Evolutionary conservation across 2,888 invertebrate genomes (phyloP).

Genomic region (Gnatocerus cornutus): DNA sequence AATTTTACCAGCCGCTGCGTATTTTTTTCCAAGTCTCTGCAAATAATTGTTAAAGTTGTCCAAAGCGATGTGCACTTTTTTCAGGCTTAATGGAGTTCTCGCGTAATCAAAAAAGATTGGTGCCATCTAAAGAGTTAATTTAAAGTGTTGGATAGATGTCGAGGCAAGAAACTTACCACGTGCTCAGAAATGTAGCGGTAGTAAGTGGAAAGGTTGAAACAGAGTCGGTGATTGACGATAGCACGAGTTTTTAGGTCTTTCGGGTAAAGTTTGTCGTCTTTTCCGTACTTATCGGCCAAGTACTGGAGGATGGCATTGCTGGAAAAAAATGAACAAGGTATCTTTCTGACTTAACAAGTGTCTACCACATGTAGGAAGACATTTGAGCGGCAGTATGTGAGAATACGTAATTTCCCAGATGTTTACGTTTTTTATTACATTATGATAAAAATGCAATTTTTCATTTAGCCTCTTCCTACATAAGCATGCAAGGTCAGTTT

Average conservation of each 20-base stretch:
- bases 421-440: too few species aligned
- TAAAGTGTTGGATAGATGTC: background rate
- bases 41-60: slow-evolving; percentile 81
- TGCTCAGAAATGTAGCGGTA: slow-evolving; percentile 81
- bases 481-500: background rate
- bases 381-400: background rate
- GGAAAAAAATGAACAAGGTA: slow-evolving; percentile 53
- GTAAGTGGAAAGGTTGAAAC: slow-evolving; percentile 85
- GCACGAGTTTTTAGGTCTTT: slow-evolving; percentile 81
- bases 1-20: slow-evolving; percentile 77
- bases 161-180: slow-evolving; percentile 72
- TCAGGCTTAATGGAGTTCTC: slow-evolving; percentile 78
- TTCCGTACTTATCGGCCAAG: slow-evolving; percentile 83
- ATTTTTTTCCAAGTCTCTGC: slow-evolving; percentile 75
- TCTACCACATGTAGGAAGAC: background rate
- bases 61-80: slow-evolving; percentile 80
- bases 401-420: background rate
- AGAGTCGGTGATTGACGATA: slow-evolving; percentile 84
- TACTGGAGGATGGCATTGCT: slow-evolving; percentile 80
- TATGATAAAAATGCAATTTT: background rate
- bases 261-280: slow-evolving; percentile 80
- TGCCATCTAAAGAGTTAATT: slow-evolving; percentile 74
- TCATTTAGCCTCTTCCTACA: background rate
- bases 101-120: slow-evolving; percentile 86
- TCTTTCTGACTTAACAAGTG: background rate